Base-by-base conservation (phyloP, 37 sponge, comb jelly and placozoan genomes). In the Hormiphora californensis region DNA sequence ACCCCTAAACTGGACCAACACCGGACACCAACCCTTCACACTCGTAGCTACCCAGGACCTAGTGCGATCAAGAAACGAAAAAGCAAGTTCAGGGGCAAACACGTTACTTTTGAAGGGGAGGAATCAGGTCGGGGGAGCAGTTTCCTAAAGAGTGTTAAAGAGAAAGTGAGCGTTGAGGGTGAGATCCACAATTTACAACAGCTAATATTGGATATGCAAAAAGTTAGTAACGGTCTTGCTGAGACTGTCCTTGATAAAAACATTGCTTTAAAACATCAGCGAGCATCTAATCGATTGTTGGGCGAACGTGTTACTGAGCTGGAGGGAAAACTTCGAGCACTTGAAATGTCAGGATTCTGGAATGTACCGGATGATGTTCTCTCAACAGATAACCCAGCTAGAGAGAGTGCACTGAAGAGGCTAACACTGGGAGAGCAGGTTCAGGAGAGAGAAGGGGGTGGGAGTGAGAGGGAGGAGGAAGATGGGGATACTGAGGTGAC, bases 221-320 rank as follows among this genome's bases (percentile, higher is more conserved):
- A 73, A 40, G 68, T 65, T 19, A 73, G 81, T 73, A 73, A 73
- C 27, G 81, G 81, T n/a, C 46, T 73, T 9, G 81, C 81, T 3
- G 81, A 73, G 39, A 73, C 81, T 3, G 81, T 73, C 3, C 46
- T 73, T 3, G 81, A 73, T 30, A 73, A 73, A 40, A 73, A 7
- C 21, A 73, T 49, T 3, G 81, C 81, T 40, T 51, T 73, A 2
- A 73, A 73, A 41, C 81, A 73, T 30, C 81, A 73, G 49, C 81
- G 81, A 11, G 81, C 81, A 5, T 44, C 49, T 19, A 73, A 73
- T 51, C 9, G 81, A 41, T 31, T 73, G 34, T 51, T 73, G 25
- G 81, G 81, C 9, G 81, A 73, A 7, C 34, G 81, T n/a, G 81
- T 73, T 22, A 73, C 81, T n/a, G 81, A 73, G 81, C 27, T 73